A percentile compares a stretch with the other conserved stretches of the same genome.
These are phyloP conservation scores for Tympanoctomys barrerae DNA, from an alignment of 2,797 vertebrate species.

Conservation along the genomic window DNA sequence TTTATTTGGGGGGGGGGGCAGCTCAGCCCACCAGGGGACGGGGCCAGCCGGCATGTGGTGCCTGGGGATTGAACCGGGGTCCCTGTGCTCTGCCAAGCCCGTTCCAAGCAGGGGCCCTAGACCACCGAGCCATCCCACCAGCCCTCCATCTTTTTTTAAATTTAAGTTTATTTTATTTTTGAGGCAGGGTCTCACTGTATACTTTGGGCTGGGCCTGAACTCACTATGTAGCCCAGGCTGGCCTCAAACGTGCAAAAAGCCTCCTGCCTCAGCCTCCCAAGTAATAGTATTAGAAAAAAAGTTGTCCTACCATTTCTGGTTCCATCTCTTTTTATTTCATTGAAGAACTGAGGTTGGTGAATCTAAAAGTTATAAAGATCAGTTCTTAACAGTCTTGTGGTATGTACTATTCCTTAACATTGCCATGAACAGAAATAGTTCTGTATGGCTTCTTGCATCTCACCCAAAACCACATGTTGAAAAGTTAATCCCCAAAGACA, in stretches of 20 bases:
- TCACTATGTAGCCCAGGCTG: not conserved
- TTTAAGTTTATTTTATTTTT: not conserved
- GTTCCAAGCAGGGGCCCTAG: no score
- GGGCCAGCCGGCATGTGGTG: no score
- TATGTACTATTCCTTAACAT: not conserved
- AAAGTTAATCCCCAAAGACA: not conserved
- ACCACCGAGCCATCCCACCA: no score
- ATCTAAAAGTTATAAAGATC: conserved; percentile 29
- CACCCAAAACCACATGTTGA: not conserved
- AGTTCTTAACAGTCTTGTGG: not conserved
- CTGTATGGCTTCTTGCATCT: not conserved
- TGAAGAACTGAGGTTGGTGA: conserved; percentile 4
- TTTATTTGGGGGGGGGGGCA: no score
- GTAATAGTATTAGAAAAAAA: not conserved
- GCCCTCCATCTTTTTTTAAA: not conserved
- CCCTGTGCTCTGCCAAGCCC: no score
- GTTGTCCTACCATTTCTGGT: not conserved
- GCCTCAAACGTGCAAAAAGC: not conserved
- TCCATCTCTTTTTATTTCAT: conserved; percentile 39
- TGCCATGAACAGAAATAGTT: conserved; percentile 21
- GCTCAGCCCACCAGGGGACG: no score
- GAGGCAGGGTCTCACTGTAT: not conserved
- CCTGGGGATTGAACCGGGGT: no score
- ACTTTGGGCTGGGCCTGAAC: not conserved
- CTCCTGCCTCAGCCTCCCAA: not conserved